These are phyloP conservation scores for Drosophila kokeensis DNA, from an alignment of 2,888 invertebrate genomes.

Conservation along the genomic window DNA sequence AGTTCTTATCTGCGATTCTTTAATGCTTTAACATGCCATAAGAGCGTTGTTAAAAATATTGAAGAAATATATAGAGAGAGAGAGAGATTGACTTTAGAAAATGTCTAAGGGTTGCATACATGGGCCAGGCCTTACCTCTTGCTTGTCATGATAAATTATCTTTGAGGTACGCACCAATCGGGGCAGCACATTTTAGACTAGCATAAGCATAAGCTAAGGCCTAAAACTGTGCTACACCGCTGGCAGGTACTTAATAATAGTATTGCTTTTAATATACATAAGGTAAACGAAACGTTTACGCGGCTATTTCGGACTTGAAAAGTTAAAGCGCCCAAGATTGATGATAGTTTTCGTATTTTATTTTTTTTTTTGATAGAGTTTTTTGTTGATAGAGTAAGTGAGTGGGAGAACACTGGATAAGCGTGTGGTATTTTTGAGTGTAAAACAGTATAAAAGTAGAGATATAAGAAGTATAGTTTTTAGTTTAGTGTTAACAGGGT, in stretches of 20 bases:
- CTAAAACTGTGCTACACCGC: constrained; percentile 43
- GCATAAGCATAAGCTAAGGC: constrained; percentile 1
- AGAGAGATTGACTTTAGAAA: constrained; percentile 26
- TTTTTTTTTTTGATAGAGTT: constrained; percentile 14
- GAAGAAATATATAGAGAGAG: constrained; percentile 18
- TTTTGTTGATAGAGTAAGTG: constrained; percentile 62
- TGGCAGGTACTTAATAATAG: constrained; percentile 31
- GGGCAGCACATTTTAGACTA: constrained; percentile 56
- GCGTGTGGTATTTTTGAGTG: constrained; percentile 58
- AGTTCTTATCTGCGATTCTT: constrained; percentile 36
- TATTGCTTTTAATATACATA: constrained; percentile 31
- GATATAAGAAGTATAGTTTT: constrained; percentile 41
- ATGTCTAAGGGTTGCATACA: constrained; percentile 60
- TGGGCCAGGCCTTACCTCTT: constrained; percentile 68
- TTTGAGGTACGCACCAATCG: constrained; percentile 47
- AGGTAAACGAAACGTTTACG: constrained; percentile 83
- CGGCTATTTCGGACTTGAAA: constrained; percentile 84
- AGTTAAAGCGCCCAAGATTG: constrained; percentile 83
- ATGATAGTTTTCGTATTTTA: constrained; percentile 33
- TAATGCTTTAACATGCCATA: constrained; percentile 52
- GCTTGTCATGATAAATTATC: constrained; percentile 19
- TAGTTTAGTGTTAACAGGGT: constrained; percentile 58
- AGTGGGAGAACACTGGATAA: constrained; percentile 84
- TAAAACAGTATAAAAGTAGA: constrained; percentile 50
- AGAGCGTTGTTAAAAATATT: constrained; percentile 38